Conservation (phyloP, 1,140 invertebrate genomes). For the Drosophila ananassae region DNA sequence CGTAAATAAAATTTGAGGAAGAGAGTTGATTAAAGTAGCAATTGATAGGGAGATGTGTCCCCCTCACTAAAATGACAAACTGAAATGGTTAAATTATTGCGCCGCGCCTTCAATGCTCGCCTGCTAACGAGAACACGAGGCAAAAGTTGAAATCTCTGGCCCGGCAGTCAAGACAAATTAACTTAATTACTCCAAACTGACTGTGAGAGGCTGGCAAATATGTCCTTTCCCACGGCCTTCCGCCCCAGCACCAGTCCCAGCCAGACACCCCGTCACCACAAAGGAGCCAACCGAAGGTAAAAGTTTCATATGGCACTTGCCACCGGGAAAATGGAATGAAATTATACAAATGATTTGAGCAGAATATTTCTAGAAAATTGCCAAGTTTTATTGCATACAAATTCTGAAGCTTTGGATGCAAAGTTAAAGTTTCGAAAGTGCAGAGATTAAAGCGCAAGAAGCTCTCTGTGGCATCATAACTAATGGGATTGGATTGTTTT, state of each 20-base stretch:
- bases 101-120: constrained; percentile 44
- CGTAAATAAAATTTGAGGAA: constrained; percentile 78
- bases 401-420: constrained; percentile 5
- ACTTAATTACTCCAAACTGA: constrained; percentile 52
- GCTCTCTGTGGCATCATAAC: not conserved
- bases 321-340: constrained; percentile 30
- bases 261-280: too few relatives aligned
- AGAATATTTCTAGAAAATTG: constrained; percentile 31
- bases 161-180: constrained; percentile 48
- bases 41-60: constrained; percentile 47
- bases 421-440: constrained; percentile 3
- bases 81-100: constrained; percentile 51
- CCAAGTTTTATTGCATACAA: constrained; percentile 27
- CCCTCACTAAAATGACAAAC: constrained; percentile 35
- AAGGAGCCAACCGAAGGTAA: constrained; percentile 22
- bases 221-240: not conserved
- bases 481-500: not conserved
- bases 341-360: constrained; percentile 48
- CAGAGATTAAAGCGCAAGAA: not conserved
- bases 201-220: constrained; percentile 29
- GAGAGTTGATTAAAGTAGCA: constrained; percentile 74
- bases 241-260: not conserved
- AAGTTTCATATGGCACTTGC: constrained; percentile 36
- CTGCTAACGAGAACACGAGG: constrained; percentile 40
- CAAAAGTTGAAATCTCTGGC: constrained; percentile 49